A percentile compares a stretch with the other conserved stretches of the same genome.
Evolutionary conservation across 2,888 invertebrate species (phyloP).

Genomic region (Pristionchus mayeri): DNA sequence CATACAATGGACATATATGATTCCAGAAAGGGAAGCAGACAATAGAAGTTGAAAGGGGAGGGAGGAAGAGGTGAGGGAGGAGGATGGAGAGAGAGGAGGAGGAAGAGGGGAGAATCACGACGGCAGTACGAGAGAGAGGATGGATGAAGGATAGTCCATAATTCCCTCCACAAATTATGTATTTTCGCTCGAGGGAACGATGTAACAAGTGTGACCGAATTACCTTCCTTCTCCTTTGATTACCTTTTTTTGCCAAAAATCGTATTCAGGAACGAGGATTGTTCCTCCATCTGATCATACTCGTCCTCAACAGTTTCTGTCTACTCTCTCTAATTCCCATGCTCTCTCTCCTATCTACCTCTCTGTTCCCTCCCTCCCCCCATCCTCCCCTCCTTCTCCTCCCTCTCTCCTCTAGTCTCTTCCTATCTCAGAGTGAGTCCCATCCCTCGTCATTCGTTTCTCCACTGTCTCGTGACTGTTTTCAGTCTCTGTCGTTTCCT

Average conservation of each 20-base stretch:
- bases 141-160: not conserved
- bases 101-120: not conserved
- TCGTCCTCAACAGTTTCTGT: not conserved
- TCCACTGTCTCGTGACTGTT: not conserved
- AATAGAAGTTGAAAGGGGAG: not conserved
- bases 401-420: not conserved
- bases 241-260: not conserved
- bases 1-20: slow-evolving; percentile 3
- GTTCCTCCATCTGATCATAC: too few relatives aligned
- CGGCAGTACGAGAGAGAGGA: not conserved
- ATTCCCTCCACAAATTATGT: not conserved
- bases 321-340: slow-evolving; percentile 30
- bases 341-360: not conserved
- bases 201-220: not conserved
- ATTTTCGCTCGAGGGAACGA: not conserved
- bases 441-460: not conserved
- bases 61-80: not conserved
- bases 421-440: not conserved
- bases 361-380: not conserved
- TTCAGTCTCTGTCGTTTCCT: not conserved
- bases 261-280: too few relatives aligned
- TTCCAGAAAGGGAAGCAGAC: not conserved
- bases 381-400: not conserved
- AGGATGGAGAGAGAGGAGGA: not conserved
- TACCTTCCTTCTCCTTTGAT: not conserved